Evolutionary conservation across 2,888 invertebrate species (phyloP).

Genomic region (Lasioglossum oenotherae): DNA sequence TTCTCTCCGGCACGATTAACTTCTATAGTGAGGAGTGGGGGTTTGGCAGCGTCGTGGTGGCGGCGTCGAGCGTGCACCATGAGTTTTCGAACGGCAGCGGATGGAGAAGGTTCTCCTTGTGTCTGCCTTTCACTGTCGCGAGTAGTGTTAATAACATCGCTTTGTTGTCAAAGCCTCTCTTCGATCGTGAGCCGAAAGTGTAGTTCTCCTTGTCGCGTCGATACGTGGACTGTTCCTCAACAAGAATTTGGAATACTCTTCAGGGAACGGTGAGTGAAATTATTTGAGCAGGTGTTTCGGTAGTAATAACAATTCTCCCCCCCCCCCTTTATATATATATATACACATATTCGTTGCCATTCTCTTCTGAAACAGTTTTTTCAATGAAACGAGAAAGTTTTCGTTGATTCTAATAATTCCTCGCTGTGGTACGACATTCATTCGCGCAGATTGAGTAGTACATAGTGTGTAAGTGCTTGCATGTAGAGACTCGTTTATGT

Average conservation of each 20-base stretch:
- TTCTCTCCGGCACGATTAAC: constrained; percentile 68
- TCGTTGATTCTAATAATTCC: not conserved
- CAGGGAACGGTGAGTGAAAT: constrained; percentile 12
- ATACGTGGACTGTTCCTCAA: not conserved
- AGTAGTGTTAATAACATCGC: not conserved
- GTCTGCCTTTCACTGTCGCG: constrained; percentile 13
- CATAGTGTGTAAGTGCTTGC: not conserved
- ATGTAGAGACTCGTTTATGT: not conserved
- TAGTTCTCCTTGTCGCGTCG: not conserved
- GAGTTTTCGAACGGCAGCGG: constrained; percentile 76
- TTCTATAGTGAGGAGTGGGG: constrained; percentile 33
- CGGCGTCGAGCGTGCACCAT: constrained; percentile 71
- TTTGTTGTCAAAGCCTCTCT: not conserved
- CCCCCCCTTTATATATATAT: not conserved
- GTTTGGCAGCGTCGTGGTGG: constrained; percentile 59
- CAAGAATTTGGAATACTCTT: constrained; percentile 3
- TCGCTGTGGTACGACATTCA: not conserved
- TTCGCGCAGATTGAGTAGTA: not conserved
- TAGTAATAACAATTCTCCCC: not conserved
- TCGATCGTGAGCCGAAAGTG: not conserved
- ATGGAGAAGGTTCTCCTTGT: constrained; percentile 64
- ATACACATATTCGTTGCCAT: not conserved
- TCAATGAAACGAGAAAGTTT: constrained; percentile 6
- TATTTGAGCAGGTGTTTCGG: constrained; percentile 29
- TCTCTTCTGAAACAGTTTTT: not conserved